A percentile compares a stretch with the other conserved stretches of the same genome.
phyloP scores from a whole-genome alignment of 2,113 vertebrate species.

The Salvelinus alpinus region DNA sequence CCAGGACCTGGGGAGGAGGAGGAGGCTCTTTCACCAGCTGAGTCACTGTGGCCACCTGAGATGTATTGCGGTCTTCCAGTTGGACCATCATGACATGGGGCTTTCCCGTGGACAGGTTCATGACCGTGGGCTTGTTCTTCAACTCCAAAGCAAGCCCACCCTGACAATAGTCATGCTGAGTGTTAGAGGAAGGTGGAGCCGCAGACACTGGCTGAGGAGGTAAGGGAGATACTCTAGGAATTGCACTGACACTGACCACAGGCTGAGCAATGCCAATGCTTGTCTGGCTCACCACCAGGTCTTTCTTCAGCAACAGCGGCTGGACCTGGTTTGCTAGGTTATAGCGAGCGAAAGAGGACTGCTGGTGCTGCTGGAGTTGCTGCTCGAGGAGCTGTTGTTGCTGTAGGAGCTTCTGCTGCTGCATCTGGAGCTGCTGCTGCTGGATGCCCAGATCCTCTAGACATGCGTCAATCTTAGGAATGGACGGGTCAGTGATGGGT shows the following conservation, averaged over 20 bases:
- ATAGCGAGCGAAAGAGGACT: slow-evolving; percentile 88
- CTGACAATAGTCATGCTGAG: slow-evolving; percentile 76
- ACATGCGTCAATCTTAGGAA: slow-evolving; percentile 79
- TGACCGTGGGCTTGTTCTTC: slow-evolving; percentile 81
- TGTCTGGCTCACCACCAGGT: slow-evolving; percentile 82
- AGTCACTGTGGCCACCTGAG: slow-evolving; percentile 78
- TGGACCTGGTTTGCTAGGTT: slow-evolving; percentile 85
- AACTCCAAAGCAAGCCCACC: slow-evolving; percentile 81
- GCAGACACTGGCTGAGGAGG: slow-evolving; percentile 71
- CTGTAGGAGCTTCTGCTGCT: slow-evolving; percentile 79
- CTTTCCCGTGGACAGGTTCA: slow-evolving; percentile 81
- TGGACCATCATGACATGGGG: slow-evolving; percentile 94
- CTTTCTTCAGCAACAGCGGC: slow-evolving; percentile 83
- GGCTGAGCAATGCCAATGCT: slow-evolving; percentile 68
- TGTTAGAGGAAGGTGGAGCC: slow-evolving; percentile 50
- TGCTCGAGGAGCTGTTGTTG: slow-evolving; percentile 80
- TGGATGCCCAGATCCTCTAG: slow-evolving; percentile 80
- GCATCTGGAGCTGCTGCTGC: slow-evolving; percentile 77
- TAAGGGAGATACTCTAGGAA: slow-evolving; percentile 78
- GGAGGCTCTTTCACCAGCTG: slow-evolving; percentile 83
- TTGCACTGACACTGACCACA: slow-evolving; percentile 66
- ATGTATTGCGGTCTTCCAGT: slow-evolving; percentile 80
- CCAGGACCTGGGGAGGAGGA: slow-evolving; percentile 78
- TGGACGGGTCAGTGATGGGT: slow-evolving; percentile 70
- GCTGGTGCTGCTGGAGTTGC: slow-evolving; percentile 78